phyloP scores from a whole-genome alignment of 2,113 vertebrate genomes.

The Suricata suricatta region DNA sequence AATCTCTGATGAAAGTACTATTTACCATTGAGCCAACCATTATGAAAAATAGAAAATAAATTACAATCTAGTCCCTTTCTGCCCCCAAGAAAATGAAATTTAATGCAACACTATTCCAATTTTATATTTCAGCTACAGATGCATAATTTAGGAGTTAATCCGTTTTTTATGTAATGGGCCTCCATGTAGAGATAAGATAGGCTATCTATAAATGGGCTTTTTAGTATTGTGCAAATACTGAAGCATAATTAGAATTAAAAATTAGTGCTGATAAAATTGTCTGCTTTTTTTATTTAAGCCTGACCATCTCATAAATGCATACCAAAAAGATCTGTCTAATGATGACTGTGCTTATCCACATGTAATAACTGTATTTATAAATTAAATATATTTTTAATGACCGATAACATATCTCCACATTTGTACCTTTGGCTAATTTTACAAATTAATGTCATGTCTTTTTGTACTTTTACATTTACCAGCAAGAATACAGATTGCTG shows the following conservation, averaged over 20 bases:
- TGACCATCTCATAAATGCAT: background rate
- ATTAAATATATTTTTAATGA: background rate
- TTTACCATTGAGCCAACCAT: background rate
- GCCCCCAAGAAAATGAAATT: background rate
- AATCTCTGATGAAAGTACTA: background rate
- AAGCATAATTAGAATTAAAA: constrained; percentile 2
- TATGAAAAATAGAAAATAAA: constrained; percentile 24
- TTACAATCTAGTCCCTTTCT: background rate
- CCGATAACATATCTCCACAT: background rate
- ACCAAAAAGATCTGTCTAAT: background rate
- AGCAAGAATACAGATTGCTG: background rate
- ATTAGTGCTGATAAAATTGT: background rate
- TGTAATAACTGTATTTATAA: background rate
- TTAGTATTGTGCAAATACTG: background rate
- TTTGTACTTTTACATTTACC: background rate
- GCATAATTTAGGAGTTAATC: background rate
- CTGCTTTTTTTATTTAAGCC: background rate
- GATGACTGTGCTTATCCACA: background rate
- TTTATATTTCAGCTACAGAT: background rate
- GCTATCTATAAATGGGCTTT: background rate
- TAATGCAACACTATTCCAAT: background rate
- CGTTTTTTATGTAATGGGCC: background rate
- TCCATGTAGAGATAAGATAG: background rate
- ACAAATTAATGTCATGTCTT: background rate
- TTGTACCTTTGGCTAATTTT: background rate